Evolutionary conservation across 2,888 invertebrate species (phyloP).

Genomic region (Oxyteleia sp.): DNA sequence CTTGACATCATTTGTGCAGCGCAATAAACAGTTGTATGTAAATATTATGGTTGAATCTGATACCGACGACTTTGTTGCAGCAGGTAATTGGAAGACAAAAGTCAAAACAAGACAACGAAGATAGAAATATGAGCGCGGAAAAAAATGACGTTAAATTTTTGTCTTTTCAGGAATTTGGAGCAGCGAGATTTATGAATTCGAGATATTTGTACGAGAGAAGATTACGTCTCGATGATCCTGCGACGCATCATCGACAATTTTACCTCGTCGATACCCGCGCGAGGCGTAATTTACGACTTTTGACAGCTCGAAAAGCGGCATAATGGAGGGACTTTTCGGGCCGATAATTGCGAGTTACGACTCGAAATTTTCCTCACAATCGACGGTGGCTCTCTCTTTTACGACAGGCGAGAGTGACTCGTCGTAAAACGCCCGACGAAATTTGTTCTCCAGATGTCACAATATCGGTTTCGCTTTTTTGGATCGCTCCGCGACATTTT

Average conservation of each 20-base stretch:
- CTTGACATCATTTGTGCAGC: too few relatives aligned
- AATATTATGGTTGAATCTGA: too few relatives aligned
- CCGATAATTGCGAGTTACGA: conserved; percentile 59
- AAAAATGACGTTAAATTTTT: too few relatives aligned
- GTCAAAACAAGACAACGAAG: too few relatives aligned
- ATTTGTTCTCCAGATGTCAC: conserved; percentile 64
- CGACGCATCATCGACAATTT: conserved; percentile 2
- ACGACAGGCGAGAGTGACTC: conserved; percentile 39
- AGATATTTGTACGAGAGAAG: too few relatives aligned
- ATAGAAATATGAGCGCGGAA: too few relatives aligned
- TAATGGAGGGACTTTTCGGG: conserved; percentile 41
- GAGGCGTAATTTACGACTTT: conserved; percentile 57
- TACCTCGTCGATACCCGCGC: neutral
- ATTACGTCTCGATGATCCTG: too few relatives aligned
- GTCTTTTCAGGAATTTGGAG: too few relatives aligned
- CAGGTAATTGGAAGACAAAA: too few relatives aligned
- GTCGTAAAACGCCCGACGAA: conserved; percentile 58
- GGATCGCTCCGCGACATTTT: conserved; percentile 1
- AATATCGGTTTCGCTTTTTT: conserved; percentile 10
- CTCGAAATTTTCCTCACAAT: conserved; percentile 52
- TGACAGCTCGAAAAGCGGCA: conserved; percentile 45
- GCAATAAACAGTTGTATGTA: too few relatives aligned
- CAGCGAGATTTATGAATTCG: too few relatives aligned
- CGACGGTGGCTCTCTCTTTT: conserved; percentile 64
- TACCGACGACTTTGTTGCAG: too few relatives aligned